These are phyloP conservation scores for Turritopsis dohrnii DNA, from an alignment of 30 jellyfish, hydroid and myxozoan genomes.

Conservation along the genomic window DNA sequence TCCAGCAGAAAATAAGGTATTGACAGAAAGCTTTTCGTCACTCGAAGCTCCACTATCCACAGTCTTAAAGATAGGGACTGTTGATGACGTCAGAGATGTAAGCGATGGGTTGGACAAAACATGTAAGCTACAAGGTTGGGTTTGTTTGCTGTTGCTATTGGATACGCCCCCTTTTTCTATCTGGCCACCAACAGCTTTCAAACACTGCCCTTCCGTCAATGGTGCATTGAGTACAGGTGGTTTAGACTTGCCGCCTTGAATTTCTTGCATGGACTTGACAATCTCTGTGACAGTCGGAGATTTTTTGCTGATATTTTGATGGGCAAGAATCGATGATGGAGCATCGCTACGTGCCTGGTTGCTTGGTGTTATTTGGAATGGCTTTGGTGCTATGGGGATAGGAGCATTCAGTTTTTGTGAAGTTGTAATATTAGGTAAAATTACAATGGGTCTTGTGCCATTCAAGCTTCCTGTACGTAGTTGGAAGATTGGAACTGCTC, in stretches of 20 bases:
- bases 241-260: neutral
- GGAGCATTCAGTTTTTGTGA: conserved; percentile 26
- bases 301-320: neutral
- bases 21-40: neutral
- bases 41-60: neutral
- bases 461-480: conserved; percentile 53
- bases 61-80: no score
- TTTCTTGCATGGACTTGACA: neutral
- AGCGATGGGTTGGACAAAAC: no score
- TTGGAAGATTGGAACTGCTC: conserved; percentile 79
- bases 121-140: neutral
- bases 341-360: neutral
- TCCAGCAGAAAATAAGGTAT: conserved; percentile 19
- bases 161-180: neutral
- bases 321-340: neutral
- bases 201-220: neutral
- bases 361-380: neutral
- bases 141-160: neutral
- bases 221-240: neutral
- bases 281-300: neutral
- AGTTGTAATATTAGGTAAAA: conserved; percentile 43
- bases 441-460: conserved; percentile 43
- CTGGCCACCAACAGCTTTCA: neutral
- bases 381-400: conserved; percentile 38
- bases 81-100: no score